Evolutionary conservation across 2,797 vertebrate species (phyloP).

Genomic region (Petrocephalus schoutedeni): DNA sequence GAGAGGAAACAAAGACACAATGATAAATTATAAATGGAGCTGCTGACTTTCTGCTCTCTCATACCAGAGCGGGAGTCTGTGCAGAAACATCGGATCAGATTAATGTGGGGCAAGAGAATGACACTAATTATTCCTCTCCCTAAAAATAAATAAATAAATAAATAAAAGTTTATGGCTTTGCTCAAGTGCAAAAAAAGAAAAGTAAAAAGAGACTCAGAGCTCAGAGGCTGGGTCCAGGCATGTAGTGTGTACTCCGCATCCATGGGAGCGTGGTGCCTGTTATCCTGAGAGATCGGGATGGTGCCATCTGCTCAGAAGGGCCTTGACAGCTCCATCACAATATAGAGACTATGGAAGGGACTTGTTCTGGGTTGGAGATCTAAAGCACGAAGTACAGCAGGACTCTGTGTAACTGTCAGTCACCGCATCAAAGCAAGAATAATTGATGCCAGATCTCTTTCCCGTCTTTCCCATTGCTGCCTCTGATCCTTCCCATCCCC

Average conservation of each 20-base stretch:
- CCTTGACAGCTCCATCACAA: not conserved
- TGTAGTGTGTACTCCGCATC: not conserved
- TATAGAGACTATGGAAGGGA: conserved; percentile 17
- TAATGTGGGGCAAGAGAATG: not conserved
- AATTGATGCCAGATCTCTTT: conserved; percentile 32
- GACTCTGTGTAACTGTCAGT: conserved; percentile 33
- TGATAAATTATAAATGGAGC: not conserved
- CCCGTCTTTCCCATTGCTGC: conserved; percentile 25
- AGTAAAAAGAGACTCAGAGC: not conserved
- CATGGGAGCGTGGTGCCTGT: not conserved
- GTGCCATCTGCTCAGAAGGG: not conserved
- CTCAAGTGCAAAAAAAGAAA: not conserved
- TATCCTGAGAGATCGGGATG: not conserved
- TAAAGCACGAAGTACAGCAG: conserved; percentile 19
- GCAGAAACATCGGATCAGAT: not conserved
- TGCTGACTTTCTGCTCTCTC: not conserved
- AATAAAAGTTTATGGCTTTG: not conserved
- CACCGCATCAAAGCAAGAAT: conserved; percentile 27
- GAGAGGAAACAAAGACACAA: not conserved
- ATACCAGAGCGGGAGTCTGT: not conserved
- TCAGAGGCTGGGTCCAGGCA: not conserved
- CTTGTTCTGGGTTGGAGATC: not conserved
- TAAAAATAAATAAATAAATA: not conserved
- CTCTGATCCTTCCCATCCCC: conserved; percentile 9
- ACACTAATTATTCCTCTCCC: not conserved